Base-by-base conservation (phyloP, 2,113 vertebrate genomes). In the Pygoscelis antarcticus region DNA sequence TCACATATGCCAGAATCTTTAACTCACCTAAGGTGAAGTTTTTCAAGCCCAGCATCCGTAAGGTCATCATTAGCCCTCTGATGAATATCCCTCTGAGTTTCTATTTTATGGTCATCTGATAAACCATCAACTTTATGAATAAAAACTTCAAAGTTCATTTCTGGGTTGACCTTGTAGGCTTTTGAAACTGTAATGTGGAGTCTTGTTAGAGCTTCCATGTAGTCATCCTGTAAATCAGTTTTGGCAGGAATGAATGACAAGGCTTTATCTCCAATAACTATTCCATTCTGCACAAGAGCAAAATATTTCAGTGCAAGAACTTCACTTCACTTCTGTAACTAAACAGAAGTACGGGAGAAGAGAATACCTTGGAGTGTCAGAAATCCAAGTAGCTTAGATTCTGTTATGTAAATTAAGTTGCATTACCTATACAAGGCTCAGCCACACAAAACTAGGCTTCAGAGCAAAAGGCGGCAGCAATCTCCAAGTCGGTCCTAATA, bases 61-160 rank as follows among this genome's bases (percentile, higher is more conserved):
- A 99, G 99, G 87, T 99, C 99, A 94, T 99, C 99, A 66, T 99
- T 99, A 96, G 99, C 99, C 97, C 99, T 99, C 98, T 99, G 99
- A 97, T 99, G 99, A 97, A 99, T 99, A 98, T 99, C 99, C 82
- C 99, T 98, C 97, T 99, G 99, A 38, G 99, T 99, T 98, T 99
- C 99, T 96, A 99, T 99, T 98, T 99, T 99, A 98, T 99, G 99
- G 97, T 99, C 99, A 94, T 99, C 99, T 5, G 99, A 99, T 76
- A 99, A 98, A 81, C 99, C 99, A 95, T 99, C 99, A 94, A 99
- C 99, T 98, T 99, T 99, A 98, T 99, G 99, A 98, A 99, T 99
- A 94, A 99, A 99, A 97, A 99, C 99, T 97, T 99, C 99, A 58
- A 99, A 99, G 98, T 99, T 99, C 98, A 99, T 99, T 97, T 99